phyloP scores from a whole-genome alignment of 2,797 vertebrate species.

The Sebastes hubbsi region DNA sequence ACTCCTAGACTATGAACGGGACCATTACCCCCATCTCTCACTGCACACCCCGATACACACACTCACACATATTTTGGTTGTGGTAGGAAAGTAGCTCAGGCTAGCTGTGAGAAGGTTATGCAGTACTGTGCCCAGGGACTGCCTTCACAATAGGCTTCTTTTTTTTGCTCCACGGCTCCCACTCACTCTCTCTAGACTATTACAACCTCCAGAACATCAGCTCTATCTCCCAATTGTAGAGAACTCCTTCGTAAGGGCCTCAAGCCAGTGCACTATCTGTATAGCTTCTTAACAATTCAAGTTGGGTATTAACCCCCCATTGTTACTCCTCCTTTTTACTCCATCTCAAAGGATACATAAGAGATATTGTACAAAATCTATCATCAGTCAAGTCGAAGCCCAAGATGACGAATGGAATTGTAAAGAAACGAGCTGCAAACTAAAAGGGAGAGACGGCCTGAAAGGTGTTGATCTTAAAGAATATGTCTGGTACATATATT shows the following conservation, averaged over 20 bases:
- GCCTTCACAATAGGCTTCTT: conserved; percentile 32
- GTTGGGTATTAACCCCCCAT: conserved; percentile 36
- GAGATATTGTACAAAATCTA: conserved; percentile 37
- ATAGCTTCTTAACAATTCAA: conserved; percentile 35
- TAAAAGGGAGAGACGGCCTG: conserved; percentile 37
- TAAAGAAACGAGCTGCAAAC: conserved; percentile 31
- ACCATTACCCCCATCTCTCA: conserved; percentile 73
- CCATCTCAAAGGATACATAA: conserved; percentile 17
- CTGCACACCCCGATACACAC: conserved; percentile 55
- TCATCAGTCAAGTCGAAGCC: conserved; percentile 13
- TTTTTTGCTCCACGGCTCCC: conserved; percentile 20
- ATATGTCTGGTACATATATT: conserved; percentile 42
- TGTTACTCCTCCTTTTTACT: conserved; percentile 27
- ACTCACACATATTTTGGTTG: conserved; percentile 41
- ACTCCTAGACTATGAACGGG: conserved; percentile 71
- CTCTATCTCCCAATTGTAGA: conserved; percentile 25
- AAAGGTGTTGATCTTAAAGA: conserved; percentile 50
- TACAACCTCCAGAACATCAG: conserved; percentile 48
- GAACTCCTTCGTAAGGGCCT: conserved; percentile 39
- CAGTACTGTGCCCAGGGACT: conserved; percentile 24
- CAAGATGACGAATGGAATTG: conserved; percentile 19
- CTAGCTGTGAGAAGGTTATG: conserved; percentile 36
- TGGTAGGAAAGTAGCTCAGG: conserved; percentile 42
- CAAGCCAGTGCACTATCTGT: conserved; percentile 32
- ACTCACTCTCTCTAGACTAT: conserved; percentile 44